A percentile compares a stretch with the other conserved stretches of the same genome.
Conservation (phyloP, 2,797 vertebrate species). For the Spea hammondii region DNA sequence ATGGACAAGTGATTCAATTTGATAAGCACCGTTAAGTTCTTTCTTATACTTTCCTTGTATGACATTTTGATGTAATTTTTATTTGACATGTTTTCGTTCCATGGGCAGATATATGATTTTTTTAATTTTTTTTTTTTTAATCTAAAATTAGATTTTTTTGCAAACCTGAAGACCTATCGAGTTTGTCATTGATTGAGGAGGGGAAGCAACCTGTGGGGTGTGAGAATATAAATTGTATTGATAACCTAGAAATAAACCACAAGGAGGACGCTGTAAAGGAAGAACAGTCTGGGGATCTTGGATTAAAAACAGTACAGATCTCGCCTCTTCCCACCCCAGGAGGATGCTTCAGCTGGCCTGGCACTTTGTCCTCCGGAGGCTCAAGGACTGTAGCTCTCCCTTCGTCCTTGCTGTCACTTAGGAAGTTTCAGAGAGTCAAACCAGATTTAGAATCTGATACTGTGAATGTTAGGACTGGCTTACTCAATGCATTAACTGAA, state of each 20-base stretch:
- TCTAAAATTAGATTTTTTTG: slow-evolving; percentile 78
- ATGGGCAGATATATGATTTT: too few species aligned
- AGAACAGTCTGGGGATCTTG: neutral
- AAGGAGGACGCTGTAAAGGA: neutral
- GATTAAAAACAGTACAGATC: slow-evolving; percentile 8
- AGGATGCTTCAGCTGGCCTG: slow-evolving; percentile 74
- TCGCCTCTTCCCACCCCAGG: slow-evolving; percentile 52
- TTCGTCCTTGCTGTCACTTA: slow-evolving; percentile 59
- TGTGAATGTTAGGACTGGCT: slow-evolving; percentile 1
- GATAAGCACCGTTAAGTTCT: too few species aligned
- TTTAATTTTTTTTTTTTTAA: neutral
- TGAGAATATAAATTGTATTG: neutral
- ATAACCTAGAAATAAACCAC: neutral
- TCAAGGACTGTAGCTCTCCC: slow-evolving; percentile 48
- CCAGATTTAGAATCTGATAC: slow-evolving; percentile 11
- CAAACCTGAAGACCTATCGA: slow-evolving; percentile 54
- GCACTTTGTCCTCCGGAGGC: slow-evolving; percentile 53
- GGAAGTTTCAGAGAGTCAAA: slow-evolving; percentile 68
- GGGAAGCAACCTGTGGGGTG: slow-evolving; percentile 36
- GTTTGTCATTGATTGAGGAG: slow-evolving; percentile 29
- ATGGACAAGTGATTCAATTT: too few species aligned
- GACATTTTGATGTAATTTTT: too few species aligned
- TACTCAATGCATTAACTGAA: neutral
- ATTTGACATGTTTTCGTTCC: too few species aligned
- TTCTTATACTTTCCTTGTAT: too few species aligned